Base-by-base conservation (phyloP, 2,113 vertebrate species). In the Aptenodytes patagonicus region DNA sequence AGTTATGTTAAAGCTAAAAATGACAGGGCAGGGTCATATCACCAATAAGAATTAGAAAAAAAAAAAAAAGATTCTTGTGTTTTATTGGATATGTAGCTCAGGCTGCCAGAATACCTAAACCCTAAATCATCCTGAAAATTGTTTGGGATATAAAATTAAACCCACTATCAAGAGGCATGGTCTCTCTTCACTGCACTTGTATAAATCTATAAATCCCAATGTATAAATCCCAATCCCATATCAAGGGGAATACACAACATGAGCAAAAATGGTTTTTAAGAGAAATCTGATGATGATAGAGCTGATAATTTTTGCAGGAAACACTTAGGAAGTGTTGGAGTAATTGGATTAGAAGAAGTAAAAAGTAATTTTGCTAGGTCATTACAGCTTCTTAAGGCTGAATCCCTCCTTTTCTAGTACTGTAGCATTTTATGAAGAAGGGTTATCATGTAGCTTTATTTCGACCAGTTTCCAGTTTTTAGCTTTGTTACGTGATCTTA, bases 91-190 rank as follows among this genome's bases (percentile, higher is more conserved):
- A 7, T 60, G 26, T 54, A 62, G 58, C 49, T 83, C 47, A 85
- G 38, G 42, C 31, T 54, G 38, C 44, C 64, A 87, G 38, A 92
- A 94, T 92, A 51, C 20, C 19, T 83, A 76, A 89, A 86, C 70
- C 36, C 64, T 91, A 89, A 84, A 73, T 90, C 64, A 79, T 79
- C 44, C 44, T 91, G 79, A 85, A 95, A 90, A 83, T 79, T 44
- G 13, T 34, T 36, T 85, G 44, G 78, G 47, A 68, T 90, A 54
- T 96, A 65, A 91, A 89, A 91, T 91, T 85, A 91, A 95, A 64
- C 12, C 17, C 21, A 8, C 4, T 51, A 2, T 46, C 29, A 69
- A 87, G 77, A 36, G 47, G 18, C 40, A 16, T 29, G 34, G 20
- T 75, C n/a, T 84, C 13, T 47, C 73, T 55, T 76, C 47, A 26